Evolutionary conservation across 2,888 invertebrate species (phyloP).

Genomic region (Chrysopilus asiliformis): DNA sequence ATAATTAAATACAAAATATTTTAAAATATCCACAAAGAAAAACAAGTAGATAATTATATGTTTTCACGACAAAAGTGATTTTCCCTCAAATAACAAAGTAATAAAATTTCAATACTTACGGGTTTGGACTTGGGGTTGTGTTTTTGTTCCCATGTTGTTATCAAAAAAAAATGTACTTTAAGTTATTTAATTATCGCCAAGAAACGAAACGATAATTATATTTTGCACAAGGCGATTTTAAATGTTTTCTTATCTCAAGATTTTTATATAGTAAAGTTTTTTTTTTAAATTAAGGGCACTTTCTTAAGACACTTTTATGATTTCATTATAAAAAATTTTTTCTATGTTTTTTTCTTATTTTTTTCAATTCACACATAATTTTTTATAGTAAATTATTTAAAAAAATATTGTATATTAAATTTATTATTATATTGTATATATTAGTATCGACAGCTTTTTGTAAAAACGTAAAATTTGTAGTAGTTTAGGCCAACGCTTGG

Average conservation of each 20-base stretch:
- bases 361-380: conserved; percentile 1
- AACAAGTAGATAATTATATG: too few relatives aligned
- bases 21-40: neutral
- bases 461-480: too few relatives aligned
- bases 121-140: conserved; percentile 12
- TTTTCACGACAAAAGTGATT: too few relatives aligned
- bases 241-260: too few relatives aligned
- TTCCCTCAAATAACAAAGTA: too few relatives aligned
- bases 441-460: too few relatives aligned
- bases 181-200: too few relatives aligned
- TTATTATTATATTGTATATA: neutral
- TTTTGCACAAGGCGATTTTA: too few relatives aligned
- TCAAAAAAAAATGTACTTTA: conserved; percentile 1
- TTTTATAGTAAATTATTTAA: neutral
- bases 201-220: too few relatives aligned
- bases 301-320: conserved; percentile 14
- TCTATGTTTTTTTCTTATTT: neutral
- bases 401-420: neutral
- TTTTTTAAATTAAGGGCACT: conserved; percentile 13
- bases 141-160: conserved; percentile 15
- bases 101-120: conserved; percentile 14
- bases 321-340: conserved; percentile 4
- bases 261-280: too few relatives aligned
- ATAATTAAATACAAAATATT: neutral
- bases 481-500: too few relatives aligned